Evolutionary conservation across 2,797 vertebrate genomes (phyloP), one percentile per base, ranked within the genome.

Genomic region (Rhinella marina): DNA sequence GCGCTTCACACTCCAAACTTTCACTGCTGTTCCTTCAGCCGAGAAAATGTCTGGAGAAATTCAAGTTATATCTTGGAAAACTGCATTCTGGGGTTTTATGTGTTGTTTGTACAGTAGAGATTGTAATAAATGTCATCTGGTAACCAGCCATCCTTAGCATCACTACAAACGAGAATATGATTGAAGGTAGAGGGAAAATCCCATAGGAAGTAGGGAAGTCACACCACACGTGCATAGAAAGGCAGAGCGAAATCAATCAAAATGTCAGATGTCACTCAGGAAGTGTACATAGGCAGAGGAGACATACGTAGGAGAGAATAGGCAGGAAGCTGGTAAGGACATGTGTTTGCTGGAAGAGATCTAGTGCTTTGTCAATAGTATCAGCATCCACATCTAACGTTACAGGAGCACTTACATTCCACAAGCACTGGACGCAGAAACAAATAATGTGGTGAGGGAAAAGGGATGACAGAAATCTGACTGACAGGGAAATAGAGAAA

Each of bases 281-380:
- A 91, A 93, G 91, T 92, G 88, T 88, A 90, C 91, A 92, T 92
- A 91, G 76, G 75, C 82, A 92, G 92, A 92, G 91, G 90, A 82
- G 87, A 91, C 92, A 92, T 91, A 91, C 92, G 92, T 92, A 77
- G 90, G 91, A 92, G 87, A 92, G 91, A 89, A 90, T 90, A 92
- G 90, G 72, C 86, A 92, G 57, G 0, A 0, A 76, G 80, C 87
- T 92, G 90, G 77, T 80, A 84, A 23, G 25, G 59, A 88, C 86
- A 90, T 90, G 50, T 90, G 78, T 90, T 91, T 92, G 90, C 91
- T 91, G 90, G 56, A 89, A 90, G 52, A 91, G 89, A 88, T 81
- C 25, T 93, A 91, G 82, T 76, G 13, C 66, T 90, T 91, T 92
- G 90, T 94, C 68, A 57, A 88, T 93, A 89, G 90, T 82, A 89